Base-by-base conservation (phyloP, 2,797 vertebrate species). In the Brachyalestes nurse region DNA sequence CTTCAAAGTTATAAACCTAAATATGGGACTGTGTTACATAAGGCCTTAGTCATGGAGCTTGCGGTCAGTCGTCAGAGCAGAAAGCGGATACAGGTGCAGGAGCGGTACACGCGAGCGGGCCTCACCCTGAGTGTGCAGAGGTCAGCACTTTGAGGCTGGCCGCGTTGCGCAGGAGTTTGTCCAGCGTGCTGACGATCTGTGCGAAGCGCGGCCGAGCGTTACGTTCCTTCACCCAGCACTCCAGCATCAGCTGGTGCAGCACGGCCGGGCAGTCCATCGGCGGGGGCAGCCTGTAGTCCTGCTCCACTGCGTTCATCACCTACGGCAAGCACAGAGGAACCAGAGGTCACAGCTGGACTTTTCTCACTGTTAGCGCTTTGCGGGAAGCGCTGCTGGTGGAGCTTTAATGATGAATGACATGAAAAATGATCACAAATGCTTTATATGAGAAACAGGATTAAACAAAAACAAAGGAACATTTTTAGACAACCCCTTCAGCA, bases 191-290 rank as follows among this genome's bases (percentile, higher is more conserved):
- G 88, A 99, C 98, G 0, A 99, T 99, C 88, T 97, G 97, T 77
- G 96, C 96, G 94, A 99, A 99, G 87, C 99, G 99, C 69, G 98
- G 98, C 91, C 98, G 93, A 74, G 97, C 94, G 91, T 99, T 99
- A 53, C 98, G 95, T 89, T 99, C 98, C 85, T 98, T 96, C 92
- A 99, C 96, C 98, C 98, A 99, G 92, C 97, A 99, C 93, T 99
- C 98, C 84, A 99, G 87, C 98, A 99, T 99, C 87, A 99, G 95
- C 93, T 99, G 98, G 92, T 99, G 98, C 79, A 99, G 93, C 0
- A 98, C 98, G 8, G 97, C 96, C 72, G 96, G 96, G 85, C 96
- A 97, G 93, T 97, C 96, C 96, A 97, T 97, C 77, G 96, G 96
- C 4, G 96, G 96, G 4, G 96, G 96, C 81, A 97, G 89, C 85